Evolutionary conservation across 2,113 vertebrate genomes (phyloP).

Genomic region (Emydura subglobosa): DNA sequence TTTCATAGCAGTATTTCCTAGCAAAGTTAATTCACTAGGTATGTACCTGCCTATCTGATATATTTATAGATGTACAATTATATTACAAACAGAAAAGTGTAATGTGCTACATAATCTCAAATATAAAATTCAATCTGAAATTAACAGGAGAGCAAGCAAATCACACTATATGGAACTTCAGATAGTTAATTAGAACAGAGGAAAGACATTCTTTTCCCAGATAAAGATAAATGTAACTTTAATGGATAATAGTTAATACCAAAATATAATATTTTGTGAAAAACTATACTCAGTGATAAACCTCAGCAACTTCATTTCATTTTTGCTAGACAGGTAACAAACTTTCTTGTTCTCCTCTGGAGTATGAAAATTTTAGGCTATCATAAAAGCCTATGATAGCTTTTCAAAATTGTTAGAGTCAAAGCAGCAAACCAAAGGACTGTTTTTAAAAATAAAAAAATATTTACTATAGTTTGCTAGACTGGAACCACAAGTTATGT

Average conservation of each 20-base stretch:
- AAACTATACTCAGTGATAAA: background rate
- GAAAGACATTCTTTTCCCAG: background rate
- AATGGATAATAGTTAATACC: background rate
- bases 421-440: background rate
- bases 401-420: background rate
- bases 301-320: background rate
- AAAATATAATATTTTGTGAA: background rate
- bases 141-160: background rate
- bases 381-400: background rate
- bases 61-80: background rate
- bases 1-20: background rate
- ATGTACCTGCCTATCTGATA: background rate
- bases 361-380: background rate
- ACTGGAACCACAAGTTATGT: conserved; percentile 7
- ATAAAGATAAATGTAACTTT: background rate
- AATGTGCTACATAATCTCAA: background rate
- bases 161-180: background rate
- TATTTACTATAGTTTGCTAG: background rate
- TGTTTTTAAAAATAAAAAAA: background rate
- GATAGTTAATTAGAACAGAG: background rate
- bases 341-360: background rate
- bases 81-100: background rate
- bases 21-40: background rate
- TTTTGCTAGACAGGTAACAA: background rate
- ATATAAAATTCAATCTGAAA: background rate